phyloP scores from a whole-genome alignment of 2,113 vertebrate species.

The Seriola aureovittata region DNA sequence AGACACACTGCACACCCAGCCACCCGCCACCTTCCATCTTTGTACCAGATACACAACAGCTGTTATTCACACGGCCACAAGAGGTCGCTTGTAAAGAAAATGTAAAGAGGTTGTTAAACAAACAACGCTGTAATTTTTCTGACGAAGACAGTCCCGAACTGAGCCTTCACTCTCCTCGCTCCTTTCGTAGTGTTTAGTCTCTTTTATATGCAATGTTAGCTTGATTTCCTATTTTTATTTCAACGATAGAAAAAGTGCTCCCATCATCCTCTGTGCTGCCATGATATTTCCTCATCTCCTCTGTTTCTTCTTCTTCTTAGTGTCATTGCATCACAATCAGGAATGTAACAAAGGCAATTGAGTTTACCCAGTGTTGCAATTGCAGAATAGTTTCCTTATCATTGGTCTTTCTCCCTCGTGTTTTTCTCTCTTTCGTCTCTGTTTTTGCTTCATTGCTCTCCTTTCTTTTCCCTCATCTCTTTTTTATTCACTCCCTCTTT shows the following conservation, averaged over 20 bases:
- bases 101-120: not conserved
- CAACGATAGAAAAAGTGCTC: not conserved
- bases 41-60: not conserved
- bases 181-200: constrained; percentile 3
- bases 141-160: not conserved
- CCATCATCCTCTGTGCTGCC: not conserved
- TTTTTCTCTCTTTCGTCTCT: constrained; percentile 18
- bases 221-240: not conserved
- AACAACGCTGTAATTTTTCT: not conserved
- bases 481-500: constrained; percentile 6
- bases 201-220: not conserved
- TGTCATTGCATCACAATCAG: not conserved
- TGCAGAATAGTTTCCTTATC: not conserved
- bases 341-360: not conserved
- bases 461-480: constrained; percentile 15
- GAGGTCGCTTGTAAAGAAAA: not conserved
- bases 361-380: not conserved
- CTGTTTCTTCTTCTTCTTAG: not conserved
- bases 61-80: not conserved
- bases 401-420: not conserved
- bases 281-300: not conserved
- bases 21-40: not conserved
- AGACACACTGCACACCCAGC: not conserved
- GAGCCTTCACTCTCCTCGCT: not conserved
- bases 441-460: constrained; percentile 35